Evolutionary conservation across 2,797 vertebrate species (phyloP), one percentile per base, ranked within the genome.

Genomic region (Lagorchestes hirsutus): DNA sequence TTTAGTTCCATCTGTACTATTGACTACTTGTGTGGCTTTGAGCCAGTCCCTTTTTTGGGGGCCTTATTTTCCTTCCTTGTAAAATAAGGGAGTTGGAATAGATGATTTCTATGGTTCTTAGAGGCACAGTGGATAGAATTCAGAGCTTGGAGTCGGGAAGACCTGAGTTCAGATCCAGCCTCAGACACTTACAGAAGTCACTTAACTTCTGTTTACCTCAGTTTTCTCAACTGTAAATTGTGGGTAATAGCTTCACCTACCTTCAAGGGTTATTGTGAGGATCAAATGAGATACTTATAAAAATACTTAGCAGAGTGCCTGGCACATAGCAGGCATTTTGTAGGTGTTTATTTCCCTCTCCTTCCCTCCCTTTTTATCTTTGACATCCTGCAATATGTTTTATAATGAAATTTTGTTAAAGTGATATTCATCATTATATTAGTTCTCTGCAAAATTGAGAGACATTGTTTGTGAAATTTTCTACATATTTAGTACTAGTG

Each of bases 181-280:
- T 96, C 22, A 10, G 24, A 59, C 94, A 90, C 31, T 31, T 97
- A 62, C 34, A 2, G 16, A 94, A 74, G 40, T 97, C 94, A 92
- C 57, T 96, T 94, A 95, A 95, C 24, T 67, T 95, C 18, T 93
- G 52, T 96, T 55, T 91, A 10, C 74, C 9, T 92, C 92, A 95
- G 67, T 96, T 93, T 95, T 52, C 62, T 97, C 50, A 55, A 92
- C 24, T 95, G 56, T 95, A 92, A 67, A 93, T 8, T 93, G 87
- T 91, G 93, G 34, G 93, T 95, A 92, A 57, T 90, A 82, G 18
- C 92, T 94, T 91, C 82, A 22, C 1, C 50, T 93, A 28, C 22
- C 40, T 50, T 46, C 3, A 2, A 74, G 31, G 74, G 40, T 28
- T 87, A 4, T 87, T 87, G 22, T 87, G 74, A 87, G 40, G n/a